These are phyloP conservation scores for Polymixis flavicincta DNA, from an alignment of 2,888 invertebrate genomes.

Conservation along the genomic window DNA sequence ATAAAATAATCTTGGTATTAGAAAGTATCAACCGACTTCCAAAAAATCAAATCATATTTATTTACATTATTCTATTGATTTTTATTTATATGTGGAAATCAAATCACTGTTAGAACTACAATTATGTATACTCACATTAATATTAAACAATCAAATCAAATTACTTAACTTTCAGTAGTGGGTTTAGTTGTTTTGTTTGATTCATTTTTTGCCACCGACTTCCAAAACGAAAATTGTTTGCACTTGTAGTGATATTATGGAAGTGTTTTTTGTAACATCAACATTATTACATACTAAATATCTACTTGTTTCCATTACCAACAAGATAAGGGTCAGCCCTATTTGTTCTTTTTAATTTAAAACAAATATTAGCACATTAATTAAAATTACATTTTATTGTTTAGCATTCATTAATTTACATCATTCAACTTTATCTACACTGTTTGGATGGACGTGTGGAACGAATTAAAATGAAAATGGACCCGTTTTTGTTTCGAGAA, in stretches of 20 bases:
- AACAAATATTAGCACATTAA: conserved; percentile 23
- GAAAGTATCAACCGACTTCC: no score
- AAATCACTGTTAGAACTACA: no score
- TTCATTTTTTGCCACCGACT: background rate
- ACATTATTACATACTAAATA: background rate
- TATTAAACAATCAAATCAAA: no score
- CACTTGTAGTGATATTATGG: background rate
- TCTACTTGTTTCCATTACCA: background rate
- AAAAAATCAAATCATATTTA: no score
- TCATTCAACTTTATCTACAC: conserved; percentile 21
- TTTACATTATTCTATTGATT: no score
- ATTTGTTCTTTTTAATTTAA: conserved; percentile 4
- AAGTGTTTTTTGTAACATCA: background rate
- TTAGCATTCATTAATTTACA: background rate
- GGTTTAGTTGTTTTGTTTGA: background rate
- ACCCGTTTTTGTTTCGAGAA: conserved; percentile 31
- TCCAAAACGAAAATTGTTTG: background rate
- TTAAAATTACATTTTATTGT: conserved; percentile 12
- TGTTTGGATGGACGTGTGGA: conserved; percentile 29
- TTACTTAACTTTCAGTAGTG: background rate
- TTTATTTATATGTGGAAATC: no score
- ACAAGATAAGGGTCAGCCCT: conserved; percentile 3
- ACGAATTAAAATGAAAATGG: conserved; percentile 30
- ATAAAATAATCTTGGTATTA: no score
- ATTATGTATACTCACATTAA: no score